Evolutionary conservation across 2,797 vertebrate species (phyloP), one percentile per base, ranked within the genome.

Genomic region (Vireo griseus): DNA sequence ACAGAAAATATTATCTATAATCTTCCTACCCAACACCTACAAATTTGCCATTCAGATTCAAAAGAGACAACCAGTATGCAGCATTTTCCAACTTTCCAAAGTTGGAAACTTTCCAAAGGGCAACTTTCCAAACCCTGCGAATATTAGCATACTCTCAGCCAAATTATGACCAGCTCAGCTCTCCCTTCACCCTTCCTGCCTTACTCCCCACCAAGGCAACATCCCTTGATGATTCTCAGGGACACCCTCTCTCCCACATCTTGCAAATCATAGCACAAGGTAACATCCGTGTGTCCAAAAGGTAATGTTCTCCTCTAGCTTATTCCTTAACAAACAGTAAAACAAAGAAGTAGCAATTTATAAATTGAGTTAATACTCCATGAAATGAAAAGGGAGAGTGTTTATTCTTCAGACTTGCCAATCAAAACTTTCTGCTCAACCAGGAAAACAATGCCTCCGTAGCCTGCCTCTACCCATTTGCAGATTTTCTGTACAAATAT

Each of bases 241-340:
- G 11, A 29, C 20, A 40, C 25, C 11, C 6, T 20, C 11, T 42
- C 25, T 65, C 20, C 25, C 25, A 48, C 7, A 48, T 16, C 42
- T 25, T 21, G 7, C 5, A 35, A 73, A 55, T 35, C 13, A 16
- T 3, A 24, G 42, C 20, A 57, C 25, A 13, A 48, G 25, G 16
- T 40, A 48, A 35, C 1, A 3, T 21, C 31, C 1, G 0, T 35
- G 11, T 42, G 5, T 26, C 9, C 59, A 42, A 17, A 33, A 21
- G 3, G 8, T 6, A 17, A 4, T 13, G 8, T 6, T 40, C 16
- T 63, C 72, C 29, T 33, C 42, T 16, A 24, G 10, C 55, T 42
- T 48, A 35, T 25, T 55, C 20, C 25, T 35, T 29, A 35, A 57
- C 25, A 13, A 31, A 20, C 10, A 29, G 6, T 16, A 16, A 47